Evolutionary conservation across 1,140 invertebrate genomes (phyloP).

Genomic region (Mamestra configurata): DNA sequence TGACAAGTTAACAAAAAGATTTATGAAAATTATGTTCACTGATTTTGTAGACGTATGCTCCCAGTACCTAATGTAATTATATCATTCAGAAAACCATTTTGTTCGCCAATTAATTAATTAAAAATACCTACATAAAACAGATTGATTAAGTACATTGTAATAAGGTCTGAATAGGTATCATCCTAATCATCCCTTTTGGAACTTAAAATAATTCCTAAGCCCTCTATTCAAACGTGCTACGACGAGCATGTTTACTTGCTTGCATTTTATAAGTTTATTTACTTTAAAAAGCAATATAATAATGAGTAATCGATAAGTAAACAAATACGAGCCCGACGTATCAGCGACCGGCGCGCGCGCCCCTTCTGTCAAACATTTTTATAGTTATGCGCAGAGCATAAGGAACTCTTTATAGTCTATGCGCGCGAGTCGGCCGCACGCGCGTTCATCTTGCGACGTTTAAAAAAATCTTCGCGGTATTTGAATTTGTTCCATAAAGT

Average conservation of each 20-base stretch:
- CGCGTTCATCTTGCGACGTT: constrained; percentile 59
- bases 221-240: not conserved
- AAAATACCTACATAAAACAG: not conserved
- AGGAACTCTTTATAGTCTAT: constrained; percentile 84
- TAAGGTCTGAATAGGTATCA: no score
- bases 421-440: constrained; percentile 85
- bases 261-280: constrained; percentile 26
- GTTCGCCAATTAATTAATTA: not conserved
- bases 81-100: no score
- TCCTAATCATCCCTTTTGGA: not conserved
- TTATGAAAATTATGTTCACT: not conserved
- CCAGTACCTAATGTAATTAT: no score
- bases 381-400: constrained; percentile 79
- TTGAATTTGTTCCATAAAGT: not conserved
- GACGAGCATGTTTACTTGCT: not conserved
- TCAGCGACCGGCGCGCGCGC: constrained; percentile 66
- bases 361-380: constrained; percentile 72
- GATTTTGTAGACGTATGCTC: not conserved
- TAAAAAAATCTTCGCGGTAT: constrained; percentile 34
- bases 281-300: constrained; percentile 48
- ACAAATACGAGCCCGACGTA: constrained; percentile 61
- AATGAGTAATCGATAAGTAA: constrained; percentile 63
- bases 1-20: constrained; percentile 8
- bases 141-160: no score
- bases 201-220: no score